Evolutionary conservation across 2,888 invertebrate genomes (phyloP), one percentile per base, ranked within the genome.

Genomic region (Dermolepida albohirtum): DNA sequence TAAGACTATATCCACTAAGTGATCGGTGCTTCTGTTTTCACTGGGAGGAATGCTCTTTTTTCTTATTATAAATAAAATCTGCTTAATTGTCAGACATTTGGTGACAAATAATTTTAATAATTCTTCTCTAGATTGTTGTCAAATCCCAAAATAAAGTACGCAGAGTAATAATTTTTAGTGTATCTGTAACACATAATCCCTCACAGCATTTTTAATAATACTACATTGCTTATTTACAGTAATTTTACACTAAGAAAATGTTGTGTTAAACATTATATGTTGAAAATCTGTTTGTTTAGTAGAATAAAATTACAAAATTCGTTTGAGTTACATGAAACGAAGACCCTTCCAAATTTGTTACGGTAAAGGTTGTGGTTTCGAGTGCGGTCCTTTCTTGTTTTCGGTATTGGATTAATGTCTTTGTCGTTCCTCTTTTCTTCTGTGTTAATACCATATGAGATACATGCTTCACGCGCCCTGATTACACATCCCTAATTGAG

Each of bases 271-370:
- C 22, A 57, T 8, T 57, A 57, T 27, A 22, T 16, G 52, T 57
- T 43, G 14, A n/a, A 57, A 57, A 57, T 57, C 43, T 57, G 43
- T 57, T 57, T 57, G 57, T 43, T 39, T 54, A 54, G 16, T 54
- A 39, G 16, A 34, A 39, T 39, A 39, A 54, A 39, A 54, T 54
- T 44, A 17, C 43, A 12, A 57, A 57, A 44, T 57, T 55, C 57
- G n/a, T 57, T 57, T 57, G 41, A 43, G 41, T 57, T 57, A 44
- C 57, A 57, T 57, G 43, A 43, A 54, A 29, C 44, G 14, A 6
- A 6, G 27, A 43, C 57, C 57, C 44, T 44, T 44, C 27, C 27
- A 27, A 43, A 44, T 22, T 57, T 22, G 8, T n/a, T n/a, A 57
- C 29, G 14, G 27, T 27, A 22, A 43, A 57, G 14, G 43, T 57